Evolutionary conservation across 2,797 vertebrate genomes (phyloP).

Genomic region (Podarcis lilfordi): DNA sequence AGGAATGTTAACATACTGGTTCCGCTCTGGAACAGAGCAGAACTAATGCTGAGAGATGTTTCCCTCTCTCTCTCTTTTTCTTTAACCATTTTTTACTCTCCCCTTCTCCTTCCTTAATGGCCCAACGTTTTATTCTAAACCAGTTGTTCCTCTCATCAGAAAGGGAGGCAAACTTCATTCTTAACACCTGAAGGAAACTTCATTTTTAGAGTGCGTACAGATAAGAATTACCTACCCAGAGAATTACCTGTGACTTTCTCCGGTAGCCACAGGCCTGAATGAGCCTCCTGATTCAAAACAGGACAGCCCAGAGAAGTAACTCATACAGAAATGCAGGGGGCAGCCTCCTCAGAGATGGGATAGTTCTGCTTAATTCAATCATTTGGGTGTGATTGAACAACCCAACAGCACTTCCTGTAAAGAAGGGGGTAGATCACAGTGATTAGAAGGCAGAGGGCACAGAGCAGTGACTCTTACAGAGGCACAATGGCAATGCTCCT

Average conservation of each 20-base stretch:
- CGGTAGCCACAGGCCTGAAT: not conserved
- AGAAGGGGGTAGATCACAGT: not conserved
- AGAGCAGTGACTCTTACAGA: not conserved
- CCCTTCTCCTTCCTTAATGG: not conserved
- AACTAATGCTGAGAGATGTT: not conserved
- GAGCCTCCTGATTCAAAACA: not conserved
- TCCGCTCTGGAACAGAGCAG: not conserved
- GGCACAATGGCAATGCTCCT: not conserved
- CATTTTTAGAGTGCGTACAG: not conserved
- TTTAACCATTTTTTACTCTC: fast-evolving
- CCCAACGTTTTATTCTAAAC: not conserved
- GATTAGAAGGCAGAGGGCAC: not conserved
- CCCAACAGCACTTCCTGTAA: not conserved
- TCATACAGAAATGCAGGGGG: not conserved
- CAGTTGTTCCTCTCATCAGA: not conserved
- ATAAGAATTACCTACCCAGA: not conserved
- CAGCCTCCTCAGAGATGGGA: not conserved
- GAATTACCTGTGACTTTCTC: too few species aligned
- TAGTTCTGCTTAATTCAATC: not conserved
- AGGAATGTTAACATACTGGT: slow-evolving; percentile 10
- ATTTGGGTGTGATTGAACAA: not conserved
- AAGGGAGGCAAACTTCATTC: not conserved
- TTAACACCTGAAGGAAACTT: not conserved
- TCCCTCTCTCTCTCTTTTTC: not conserved
- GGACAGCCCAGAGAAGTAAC: not conserved